Evolutionary conservation across 2,888 invertebrate genomes (phyloP).

Genomic region (Cacoxenus indagator): DNA sequence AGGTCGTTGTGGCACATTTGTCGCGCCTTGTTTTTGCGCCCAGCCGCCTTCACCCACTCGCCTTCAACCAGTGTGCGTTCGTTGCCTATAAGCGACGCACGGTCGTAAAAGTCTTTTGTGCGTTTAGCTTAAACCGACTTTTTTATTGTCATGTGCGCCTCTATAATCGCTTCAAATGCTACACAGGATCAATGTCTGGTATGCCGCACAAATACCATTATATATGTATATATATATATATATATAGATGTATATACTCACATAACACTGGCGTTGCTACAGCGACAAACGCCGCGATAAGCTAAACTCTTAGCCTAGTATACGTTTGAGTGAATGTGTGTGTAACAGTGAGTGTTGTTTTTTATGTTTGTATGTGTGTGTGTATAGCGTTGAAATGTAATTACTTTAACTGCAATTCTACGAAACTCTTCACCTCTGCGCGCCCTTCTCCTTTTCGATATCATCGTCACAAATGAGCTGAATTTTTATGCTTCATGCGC

Average conservation of each 20-base stretch:
- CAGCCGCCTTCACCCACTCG: background rate
- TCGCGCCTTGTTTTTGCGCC: background rate
- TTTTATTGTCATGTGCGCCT: slow-evolving; percentile 43
- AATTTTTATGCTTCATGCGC: slow-evolving; percentile 20
- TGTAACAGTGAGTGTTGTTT: no score
- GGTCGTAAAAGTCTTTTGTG: slow-evolving; percentile 1
- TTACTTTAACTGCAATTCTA: background rate
- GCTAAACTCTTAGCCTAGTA: no score
- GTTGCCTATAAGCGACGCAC: background rate
- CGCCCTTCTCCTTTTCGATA: background rate
- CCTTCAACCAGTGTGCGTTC: background rate
- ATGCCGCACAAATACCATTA: background rate
- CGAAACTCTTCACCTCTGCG: background rate
- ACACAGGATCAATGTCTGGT: background rate
- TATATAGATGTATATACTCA: no score
- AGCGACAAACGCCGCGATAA: no score
- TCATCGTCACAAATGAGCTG: slow-evolving; percentile 16
- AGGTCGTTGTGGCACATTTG: background rate
- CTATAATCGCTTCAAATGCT: slow-evolving; percentile 29
- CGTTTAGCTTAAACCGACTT: slow-evolving; percentile 34
- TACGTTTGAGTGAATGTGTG: no score
- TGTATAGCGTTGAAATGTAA: no score
- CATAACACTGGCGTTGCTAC: no score
- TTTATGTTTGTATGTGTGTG: no score
- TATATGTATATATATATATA: no score